Percentiles rank a stretch among this genome's conserved stretches.
These are phyloP conservation scores for Seira ritae DNA, from an alignment of 2,888 invertebrate species.

Conservation along the genomic window DNA sequence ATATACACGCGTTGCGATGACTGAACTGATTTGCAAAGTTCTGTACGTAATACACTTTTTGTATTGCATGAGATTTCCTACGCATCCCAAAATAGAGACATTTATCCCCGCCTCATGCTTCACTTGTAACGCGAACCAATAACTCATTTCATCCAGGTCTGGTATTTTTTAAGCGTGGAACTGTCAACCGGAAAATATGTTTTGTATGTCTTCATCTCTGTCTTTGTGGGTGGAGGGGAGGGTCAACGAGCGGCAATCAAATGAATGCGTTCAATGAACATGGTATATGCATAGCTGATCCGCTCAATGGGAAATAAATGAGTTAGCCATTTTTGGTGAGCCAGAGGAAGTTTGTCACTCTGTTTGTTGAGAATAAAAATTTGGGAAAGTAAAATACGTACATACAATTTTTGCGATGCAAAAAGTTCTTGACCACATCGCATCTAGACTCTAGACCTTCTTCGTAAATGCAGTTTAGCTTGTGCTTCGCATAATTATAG, in stretches of 20 bases:
- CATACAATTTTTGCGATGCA: background rate
- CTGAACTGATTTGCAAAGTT: background rate
- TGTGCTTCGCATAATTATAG: too few relatives aligned
- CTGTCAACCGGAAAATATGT: constrained; percentile 5
- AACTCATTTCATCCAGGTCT: background rate
- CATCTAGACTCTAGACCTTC: too few relatives aligned
- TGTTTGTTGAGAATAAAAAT: background rate
- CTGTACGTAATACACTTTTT: too few relatives aligned
- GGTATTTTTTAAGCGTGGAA: background rate
- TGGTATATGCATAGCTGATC: background rate
- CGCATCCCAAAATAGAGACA: background rate
- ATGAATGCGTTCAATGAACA: background rate
- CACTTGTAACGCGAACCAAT: background rate
- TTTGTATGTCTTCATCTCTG: background rate
- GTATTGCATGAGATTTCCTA: too few relatives aligned
- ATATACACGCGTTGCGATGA: background rate
- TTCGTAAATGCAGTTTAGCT: too few relatives aligned
- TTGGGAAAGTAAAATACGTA: background rate
- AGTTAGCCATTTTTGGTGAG: background rate
- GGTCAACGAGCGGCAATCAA: constrained; percentile 6
- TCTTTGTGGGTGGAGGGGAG: background rate
- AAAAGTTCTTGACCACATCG: background rate
- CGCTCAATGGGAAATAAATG: background rate
- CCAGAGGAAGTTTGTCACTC: background rate
- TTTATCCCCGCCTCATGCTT: constrained; percentile 2